These are phyloP conservation scores for Emmelina monodactyla DNA, from an alignment of 2,888 invertebrate species.

Conservation along the genomic window DNA sequence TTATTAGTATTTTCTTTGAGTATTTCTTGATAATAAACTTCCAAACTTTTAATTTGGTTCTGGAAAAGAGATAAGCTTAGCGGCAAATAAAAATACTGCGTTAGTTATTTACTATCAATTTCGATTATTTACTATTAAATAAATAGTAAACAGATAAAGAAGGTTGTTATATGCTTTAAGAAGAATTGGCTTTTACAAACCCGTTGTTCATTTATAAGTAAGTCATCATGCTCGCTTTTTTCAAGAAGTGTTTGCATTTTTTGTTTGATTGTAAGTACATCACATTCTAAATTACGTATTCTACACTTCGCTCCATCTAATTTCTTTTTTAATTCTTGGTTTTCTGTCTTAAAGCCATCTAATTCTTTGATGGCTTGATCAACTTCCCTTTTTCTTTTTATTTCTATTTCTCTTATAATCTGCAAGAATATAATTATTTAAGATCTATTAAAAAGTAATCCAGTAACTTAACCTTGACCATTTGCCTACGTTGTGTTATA, in stretches of 20 bases:
- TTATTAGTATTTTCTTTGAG: slow-evolving; percentile 53
- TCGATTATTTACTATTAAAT: no score
- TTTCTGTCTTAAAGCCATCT: slow-evolving; percentile 53
- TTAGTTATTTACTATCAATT: no score
- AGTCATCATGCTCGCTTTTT: slow-evolving; percentile 70
- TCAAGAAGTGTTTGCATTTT: slow-evolving; percentile 69
- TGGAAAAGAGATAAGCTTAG: slow-evolving; percentile 23
- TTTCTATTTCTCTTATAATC: slow-evolving; percentile 61
- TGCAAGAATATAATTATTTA: slow-evolving; percentile 18
- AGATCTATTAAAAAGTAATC: background rate
- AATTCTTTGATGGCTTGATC: slow-evolving; percentile 70
- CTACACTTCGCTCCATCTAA: slow-evolving; percentile 73
- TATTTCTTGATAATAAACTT: slow-evolving; percentile 53
- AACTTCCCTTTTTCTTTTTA: slow-evolving; percentile 62
- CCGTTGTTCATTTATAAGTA: slow-evolving; percentile 69
- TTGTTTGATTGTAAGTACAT: slow-evolving; percentile 62
- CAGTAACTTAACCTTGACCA: background rate
- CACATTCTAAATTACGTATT: slow-evolving; percentile 72
- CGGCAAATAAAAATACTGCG: no score
- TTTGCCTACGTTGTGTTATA: slow-evolving; percentile 2
- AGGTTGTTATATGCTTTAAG: no score
- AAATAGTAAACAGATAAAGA: no score
- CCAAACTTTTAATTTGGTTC: slow-evolving; percentile 56
- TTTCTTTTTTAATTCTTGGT: slow-evolving; percentile 69
- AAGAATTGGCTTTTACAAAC: no score